Percentiles rank a stretch among this genome's conserved stretches.
These are phyloP conservation scores for Penaeus japonicus DNA, from an alignment of 1,140 invertebrate species.

Conservation along the genomic window DNA sequence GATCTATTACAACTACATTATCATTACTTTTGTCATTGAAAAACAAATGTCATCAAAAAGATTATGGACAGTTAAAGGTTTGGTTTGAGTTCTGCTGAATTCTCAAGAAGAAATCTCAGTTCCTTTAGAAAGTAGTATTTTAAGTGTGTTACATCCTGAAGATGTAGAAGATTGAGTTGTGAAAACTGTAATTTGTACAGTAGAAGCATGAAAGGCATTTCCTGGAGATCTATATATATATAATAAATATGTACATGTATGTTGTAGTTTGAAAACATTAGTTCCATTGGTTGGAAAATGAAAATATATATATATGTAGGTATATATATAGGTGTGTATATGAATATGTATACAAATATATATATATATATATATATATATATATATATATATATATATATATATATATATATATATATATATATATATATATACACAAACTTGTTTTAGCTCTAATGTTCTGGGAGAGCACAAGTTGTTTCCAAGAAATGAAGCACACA, in stretches of 20 bases:
- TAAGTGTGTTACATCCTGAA: too few relatives aligned
- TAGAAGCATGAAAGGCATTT: background rate
- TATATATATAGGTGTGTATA: background rate
- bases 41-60: too few relatives aligned
- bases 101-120: too few relatives aligned
- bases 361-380: background rate
- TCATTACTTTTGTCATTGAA: too few relatives aligned
- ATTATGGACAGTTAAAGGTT: too few relatives aligned
- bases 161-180: too few relatives aligned
- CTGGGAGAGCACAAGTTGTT: too few relatives aligned
- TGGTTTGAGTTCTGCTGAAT: too few relatives aligned
- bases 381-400: background rate
- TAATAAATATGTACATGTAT: background rate
- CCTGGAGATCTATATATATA: background rate
- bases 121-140: too few relatives aligned
- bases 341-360: background rate
- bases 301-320: background rate
- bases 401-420: background rate
- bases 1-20: too few relatives aligned
- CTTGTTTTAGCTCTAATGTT: too few relatives aligned
- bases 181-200: background rate
- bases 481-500: too few relatives aligned
- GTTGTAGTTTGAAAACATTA: background rate
- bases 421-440: background rate
- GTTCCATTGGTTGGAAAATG: background rate